Base-by-base conservation (phyloP, 1,140 invertebrate genomes). In the Armadillidium nasatum region DNA sequence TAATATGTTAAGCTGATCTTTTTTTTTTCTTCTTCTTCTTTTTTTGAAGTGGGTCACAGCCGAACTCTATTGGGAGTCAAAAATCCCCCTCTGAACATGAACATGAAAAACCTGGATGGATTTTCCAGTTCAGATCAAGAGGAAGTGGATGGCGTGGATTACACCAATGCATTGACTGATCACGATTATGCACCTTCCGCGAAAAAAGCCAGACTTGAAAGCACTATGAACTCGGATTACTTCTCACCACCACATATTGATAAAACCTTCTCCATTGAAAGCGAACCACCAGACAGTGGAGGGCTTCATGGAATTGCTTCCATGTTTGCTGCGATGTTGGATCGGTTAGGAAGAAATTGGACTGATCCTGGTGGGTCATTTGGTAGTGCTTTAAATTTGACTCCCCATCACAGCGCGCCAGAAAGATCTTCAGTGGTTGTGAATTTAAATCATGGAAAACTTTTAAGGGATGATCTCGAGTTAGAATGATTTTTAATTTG, bases 31-130 rank as follows among this genome's bases (percentile, higher is more conserved):
- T 50, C 46, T 13, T 60, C 7, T 60, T 19, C 7, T 60, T 60
- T 4, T 60, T 60, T 60, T 60, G 50, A 19, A 60, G 50, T 60
- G 19, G 50, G 50, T 7, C 50, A 60, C 19, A 15, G 11, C 19
- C 50, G 50, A 13, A 60, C 11, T 19, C 50, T 60, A 3, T 19
- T 60, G 11, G 50, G 19, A 60, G 50, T 19, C 50, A 60, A 19
- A 60, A 60, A 60, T 60, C 19, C 50, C 50, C 50, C 50, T 60
- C 50, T 60, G 11, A 60, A 60, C 50, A 60, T 60, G 4, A 60
- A 60, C 50, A 60, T 60, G 11, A 13, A 60, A 19, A 60, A 60
- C 50, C 11, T 60, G 50, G 50, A 60, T 15, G 50, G 50, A 60
- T 60, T 60, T 19, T 19, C 50, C 11, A 60, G 11, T 19, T 15